Evolutionary conservation across 2,888 invertebrate genomes (phyloP).

Genomic region (Acanthococcus lagerstroemiae): DNA sequence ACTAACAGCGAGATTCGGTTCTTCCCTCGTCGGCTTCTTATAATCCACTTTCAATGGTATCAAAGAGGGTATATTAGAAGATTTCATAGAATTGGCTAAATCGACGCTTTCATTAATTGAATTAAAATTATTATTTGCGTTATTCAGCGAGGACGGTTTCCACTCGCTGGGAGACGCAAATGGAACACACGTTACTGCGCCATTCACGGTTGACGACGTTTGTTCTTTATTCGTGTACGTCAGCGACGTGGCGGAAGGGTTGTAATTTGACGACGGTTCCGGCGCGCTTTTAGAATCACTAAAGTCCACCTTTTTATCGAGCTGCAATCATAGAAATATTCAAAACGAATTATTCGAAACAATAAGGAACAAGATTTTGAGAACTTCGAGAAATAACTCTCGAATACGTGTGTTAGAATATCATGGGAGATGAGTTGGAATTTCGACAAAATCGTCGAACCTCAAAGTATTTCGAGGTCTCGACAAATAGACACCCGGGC

Average conservation of each 20-base stretch:
- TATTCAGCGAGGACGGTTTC: background rate
- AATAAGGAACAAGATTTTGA: no score
- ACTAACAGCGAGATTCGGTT: background rate
- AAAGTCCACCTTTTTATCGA: background rate
- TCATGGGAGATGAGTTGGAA: no score
- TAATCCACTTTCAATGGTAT: slow-evolving; percentile 14
- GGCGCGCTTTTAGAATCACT: background rate
- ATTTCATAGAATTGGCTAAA: slow-evolving; percentile 1
- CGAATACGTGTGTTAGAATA: no score
- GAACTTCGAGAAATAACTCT: no score
- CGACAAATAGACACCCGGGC: no score
- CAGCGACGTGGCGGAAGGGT: background rate
- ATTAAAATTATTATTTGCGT: background rate
- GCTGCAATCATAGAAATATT: background rate
- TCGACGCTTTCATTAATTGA: background rate
- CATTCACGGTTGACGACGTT: background rate
- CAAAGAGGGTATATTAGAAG: slow-evolving; percentile 1
- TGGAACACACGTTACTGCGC: background rate
- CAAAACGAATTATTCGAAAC: no score
- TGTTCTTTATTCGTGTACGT: background rate
- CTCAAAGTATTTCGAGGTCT: no score
- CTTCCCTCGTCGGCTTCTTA: slow-evolving; percentile 24
- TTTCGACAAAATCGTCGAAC: no score
- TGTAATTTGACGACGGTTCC: background rate
- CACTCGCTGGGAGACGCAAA: background rate